Conservation (phyloP, 2,888 invertebrate genomes). For the Siphonodentalium dalli region DNA sequence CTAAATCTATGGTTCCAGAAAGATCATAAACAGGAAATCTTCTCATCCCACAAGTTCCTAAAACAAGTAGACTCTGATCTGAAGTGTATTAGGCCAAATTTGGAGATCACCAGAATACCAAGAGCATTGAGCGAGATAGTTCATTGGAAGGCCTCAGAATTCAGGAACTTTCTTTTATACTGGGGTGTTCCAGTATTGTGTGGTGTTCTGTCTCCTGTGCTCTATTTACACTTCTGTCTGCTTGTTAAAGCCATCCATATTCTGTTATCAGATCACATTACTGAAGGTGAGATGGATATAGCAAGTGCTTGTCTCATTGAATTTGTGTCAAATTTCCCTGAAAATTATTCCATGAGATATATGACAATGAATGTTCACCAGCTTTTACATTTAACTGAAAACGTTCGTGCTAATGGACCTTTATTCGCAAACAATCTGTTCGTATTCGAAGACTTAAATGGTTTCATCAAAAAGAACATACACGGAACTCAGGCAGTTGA, state of each 20-base stretch:
- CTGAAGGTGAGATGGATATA: background rate
- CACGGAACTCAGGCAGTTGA: constrained; percentile 14
- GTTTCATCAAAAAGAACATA: constrained; percentile 15
- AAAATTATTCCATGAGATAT: background rate
- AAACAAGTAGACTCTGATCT: constrained; percentile 3
- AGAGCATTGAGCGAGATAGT: constrained; percentile 5
- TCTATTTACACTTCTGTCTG: constrained; percentile 12
- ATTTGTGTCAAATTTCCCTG: constrained; percentile 4
- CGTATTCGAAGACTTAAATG: constrained; percentile 19
- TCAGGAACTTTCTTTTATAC: constrained; percentile 13
- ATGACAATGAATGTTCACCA: constrained; percentile 12
- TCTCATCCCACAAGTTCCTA: constrained; percentile 1
- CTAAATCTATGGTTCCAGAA: constrained; percentile 20
- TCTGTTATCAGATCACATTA: constrained; percentile 1
- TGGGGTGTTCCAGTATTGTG: constrained; percentile 12
- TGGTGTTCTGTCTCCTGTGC: background rate
- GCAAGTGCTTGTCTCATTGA: background rate
- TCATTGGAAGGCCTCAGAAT: constrained; percentile 18
- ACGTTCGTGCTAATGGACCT: background rate
- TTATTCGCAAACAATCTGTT: constrained; percentile 17
- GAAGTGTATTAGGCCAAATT: constrained; percentile 8
- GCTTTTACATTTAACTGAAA: constrained; percentile 11
- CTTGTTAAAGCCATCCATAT: constrained; percentile 3
- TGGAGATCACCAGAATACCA: constrained; percentile 16
- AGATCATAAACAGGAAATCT: constrained; percentile 1